Percentiles rank a stretch among this genome's conserved stretches.
Evolutionary conservation across 2,113 vertebrate genomes (phyloP).

Genomic region (Echinops telfairi): DNA sequence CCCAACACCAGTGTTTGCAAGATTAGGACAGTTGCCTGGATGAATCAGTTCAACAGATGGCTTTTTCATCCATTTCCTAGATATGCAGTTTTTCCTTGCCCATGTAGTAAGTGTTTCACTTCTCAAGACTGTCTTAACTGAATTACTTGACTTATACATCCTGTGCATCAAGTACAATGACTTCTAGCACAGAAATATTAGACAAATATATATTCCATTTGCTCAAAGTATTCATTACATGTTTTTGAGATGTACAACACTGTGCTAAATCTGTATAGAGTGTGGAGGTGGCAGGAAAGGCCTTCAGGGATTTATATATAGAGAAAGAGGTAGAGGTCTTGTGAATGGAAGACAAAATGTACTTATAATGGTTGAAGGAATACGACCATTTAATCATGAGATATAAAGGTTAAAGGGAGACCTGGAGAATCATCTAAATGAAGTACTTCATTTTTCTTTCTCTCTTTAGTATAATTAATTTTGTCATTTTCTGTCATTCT

Average conservation of each 20-base stretch:
- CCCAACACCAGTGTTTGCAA: not conserved
- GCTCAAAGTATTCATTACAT: not conserved
- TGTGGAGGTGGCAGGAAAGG: not conserved
- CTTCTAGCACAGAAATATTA: not conserved
- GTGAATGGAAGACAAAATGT: not conserved
- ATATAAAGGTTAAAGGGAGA: not conserved
- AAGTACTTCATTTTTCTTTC: not conserved
- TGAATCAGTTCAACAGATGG: constrained; percentile 9
- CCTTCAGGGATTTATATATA: not conserved
- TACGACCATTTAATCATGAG: not conserved
- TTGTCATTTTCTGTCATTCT: not conserved
- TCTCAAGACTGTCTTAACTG: not conserved
- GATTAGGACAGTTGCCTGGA: not conserved
- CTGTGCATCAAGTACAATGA: not conserved
- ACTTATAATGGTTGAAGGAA: not conserved
- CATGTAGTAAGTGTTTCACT: not conserved
- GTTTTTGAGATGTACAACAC: not conserved
- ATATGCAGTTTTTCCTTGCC: not conserved
- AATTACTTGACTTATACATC: not conserved
- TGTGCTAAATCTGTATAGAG: not conserved
- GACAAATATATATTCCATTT: not conserved
- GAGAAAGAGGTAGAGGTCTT: not conserved
- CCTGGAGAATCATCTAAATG: not conserved
- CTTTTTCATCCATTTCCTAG: not conserved
- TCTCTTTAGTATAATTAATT: not conserved